Evolutionary conservation across 1,140 invertebrate species (phyloP), one percentile per base, ranked within the genome.

Genomic region (Planococcus citri): DNA sequence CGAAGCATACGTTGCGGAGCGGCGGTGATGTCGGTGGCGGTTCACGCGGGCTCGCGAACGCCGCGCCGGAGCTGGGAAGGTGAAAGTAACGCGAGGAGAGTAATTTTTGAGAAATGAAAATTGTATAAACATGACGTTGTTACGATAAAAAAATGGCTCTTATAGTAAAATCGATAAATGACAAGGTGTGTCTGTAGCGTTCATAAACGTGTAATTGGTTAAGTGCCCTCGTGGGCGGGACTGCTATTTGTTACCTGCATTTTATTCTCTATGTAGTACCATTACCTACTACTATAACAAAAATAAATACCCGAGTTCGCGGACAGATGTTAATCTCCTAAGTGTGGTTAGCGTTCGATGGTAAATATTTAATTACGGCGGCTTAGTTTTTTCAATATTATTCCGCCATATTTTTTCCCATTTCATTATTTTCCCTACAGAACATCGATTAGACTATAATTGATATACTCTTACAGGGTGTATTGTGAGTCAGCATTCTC

Each of bases 141-240:
- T 51, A 51, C 41, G 41, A 51, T 51, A 51, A 51, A 51, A 51
- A 51, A 51, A 51, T 51, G 41, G 41, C 41, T 51, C 41, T 51
- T 51, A 17, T 51, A 9, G 41, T 51, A 51, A 51, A 51, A 51
- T 51, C 41, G 41, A 51, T 51, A 51, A 51, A 51, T 51, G 41
- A 51, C 41, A 51, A 51, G 41, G 41, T 51, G 41, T 51, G 41
- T 51, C 41, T 51, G 41, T 51, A 51, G 41, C 41, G 41, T 51
- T 51, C 41, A 51, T 51, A 51, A 51, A 51, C 41, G 41, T 51
- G 41, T 51, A 51, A 51, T 51, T 51, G 41, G 41, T 51, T 51
- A 51, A 51, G 41, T 51, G 41, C 41, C 41, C 41, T 51, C 41
- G 41, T 51, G 41, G 41, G 41, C 41, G 41, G 41, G 41, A 51